phyloP scores from a whole-genome alignment of 2,797 vertebrate genomes.

The Falco peregrinus region DNA sequence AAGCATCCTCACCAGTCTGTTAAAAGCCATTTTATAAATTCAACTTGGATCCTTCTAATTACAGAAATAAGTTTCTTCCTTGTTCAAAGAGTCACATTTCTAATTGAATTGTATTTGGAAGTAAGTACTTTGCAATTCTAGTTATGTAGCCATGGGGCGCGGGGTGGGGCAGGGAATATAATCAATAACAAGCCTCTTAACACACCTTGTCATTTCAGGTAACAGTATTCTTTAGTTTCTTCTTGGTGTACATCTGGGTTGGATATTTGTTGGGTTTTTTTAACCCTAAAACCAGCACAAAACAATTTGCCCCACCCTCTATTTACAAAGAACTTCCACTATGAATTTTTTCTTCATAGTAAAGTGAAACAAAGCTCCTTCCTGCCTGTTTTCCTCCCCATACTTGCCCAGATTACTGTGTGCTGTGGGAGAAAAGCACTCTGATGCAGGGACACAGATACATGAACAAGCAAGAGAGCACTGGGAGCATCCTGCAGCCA shows the following conservation, averaged over 20 bases:
- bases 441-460: neutral
- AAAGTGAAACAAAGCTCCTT: neutral
- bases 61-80: neutral
- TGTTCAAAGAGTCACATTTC: neutral
- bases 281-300: neutral
- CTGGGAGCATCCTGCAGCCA: neutral
- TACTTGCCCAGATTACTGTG: neutral
- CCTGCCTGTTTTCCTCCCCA: neutral
- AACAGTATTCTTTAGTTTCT: neutral
- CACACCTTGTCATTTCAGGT: neutral
- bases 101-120: neutral
- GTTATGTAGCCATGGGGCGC: neutral
- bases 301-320: neutral
- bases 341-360: neutral
- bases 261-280: neutral
- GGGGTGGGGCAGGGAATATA: no score
- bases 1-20: neutral
- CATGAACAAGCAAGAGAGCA: fast-evolving
- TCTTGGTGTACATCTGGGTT: neutral
- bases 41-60: neutral
- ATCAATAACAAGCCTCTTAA: neutral
- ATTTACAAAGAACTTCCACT: neutral
- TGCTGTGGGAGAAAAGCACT: neutral
- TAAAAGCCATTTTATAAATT: neutral
- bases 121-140: neutral